Evolutionary conservation across 2,113 vertebrate genomes (phyloP), one percentile per base, ranked within the genome.

Genomic region (Hepsetus odoe): DNA sequence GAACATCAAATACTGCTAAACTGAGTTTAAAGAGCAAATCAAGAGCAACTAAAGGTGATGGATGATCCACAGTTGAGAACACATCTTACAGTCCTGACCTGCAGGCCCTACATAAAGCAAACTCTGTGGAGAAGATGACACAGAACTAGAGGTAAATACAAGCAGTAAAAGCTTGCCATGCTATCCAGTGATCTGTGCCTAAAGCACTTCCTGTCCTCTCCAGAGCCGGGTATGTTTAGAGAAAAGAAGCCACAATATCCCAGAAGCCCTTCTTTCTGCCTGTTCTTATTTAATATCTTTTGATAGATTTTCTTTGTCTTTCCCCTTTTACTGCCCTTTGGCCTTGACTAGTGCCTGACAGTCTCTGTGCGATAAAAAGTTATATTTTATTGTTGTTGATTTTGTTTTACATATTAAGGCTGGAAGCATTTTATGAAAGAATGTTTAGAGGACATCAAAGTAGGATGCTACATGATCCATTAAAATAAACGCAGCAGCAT

Each of bases 131-230:
- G 5, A 10, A 35, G 67, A 58, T 38, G 8, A 66, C 24, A 44
- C 22, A 30, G 6, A 61, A 26, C 40, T 69, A 38, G 5, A 65
- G 10, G 55, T 35, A 49, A 51, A 70, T 71, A 76, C 32, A 69
- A 51, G 66, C 53, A 51, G 67, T 61, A 73, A 77, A 72, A 53
- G 68, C 42, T 69, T 72, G 51, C 30, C 11, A n/a, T 38, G 20
- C 62, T 55, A 59, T 18, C 24, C 28, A 40, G 72, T 58, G 51
- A 62, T 18, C 67, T 18, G 38, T 59, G 66, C 59, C 62, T 35
- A 56, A 33, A 28, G 11, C 38, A 78, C 24, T 78, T 81, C 58
- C 79, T 84, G 78, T 55, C 8, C 24, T 56, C 61, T 73, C 70
- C 33, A 4, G 20, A n/a, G 55, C 69, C 65, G 66, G 65, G 76